These are phyloP conservation scores for Parapristionchus giblindavisi DNA, from an alignment of 2,888 invertebrate genomes.

Conservation along the genomic window DNA sequence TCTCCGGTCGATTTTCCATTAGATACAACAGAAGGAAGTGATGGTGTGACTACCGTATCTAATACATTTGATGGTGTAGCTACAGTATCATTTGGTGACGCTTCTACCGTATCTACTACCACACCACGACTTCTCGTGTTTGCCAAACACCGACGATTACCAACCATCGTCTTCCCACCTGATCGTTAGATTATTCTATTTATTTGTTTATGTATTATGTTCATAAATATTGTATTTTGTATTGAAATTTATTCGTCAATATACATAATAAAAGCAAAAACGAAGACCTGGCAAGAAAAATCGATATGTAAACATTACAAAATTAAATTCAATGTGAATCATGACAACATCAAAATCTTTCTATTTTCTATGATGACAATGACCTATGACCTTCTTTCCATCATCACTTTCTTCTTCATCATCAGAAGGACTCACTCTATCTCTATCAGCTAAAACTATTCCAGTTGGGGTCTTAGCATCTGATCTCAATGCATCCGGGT, in stretches of 20 bases:
- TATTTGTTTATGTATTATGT: neutral
- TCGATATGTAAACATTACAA: no score
- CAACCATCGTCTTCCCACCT: neutral
- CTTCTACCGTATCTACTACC: neutral
- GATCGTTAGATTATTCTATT: neutral
- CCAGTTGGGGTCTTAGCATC: slow-evolving; percentile 57
- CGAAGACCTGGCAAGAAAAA: no score
- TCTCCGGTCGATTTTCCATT: no score
- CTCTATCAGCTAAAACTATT: slow-evolving; percentile 43
- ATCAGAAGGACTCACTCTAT: neutral
- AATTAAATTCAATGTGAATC: neutral
- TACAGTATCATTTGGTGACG: no score
- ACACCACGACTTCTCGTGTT: slow-evolving; percentile 7
- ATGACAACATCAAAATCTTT: neutral
- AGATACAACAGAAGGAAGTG: no score
- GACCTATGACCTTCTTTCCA: neutral
- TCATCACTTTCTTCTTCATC: neutral
- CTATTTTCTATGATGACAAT: neutral
- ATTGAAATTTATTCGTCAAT: no score
- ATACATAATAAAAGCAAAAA: no score
- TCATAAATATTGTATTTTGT: neutral
- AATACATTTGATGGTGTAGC: no score
- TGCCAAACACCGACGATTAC: slow-evolving; percentile 2
- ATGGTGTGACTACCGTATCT: no score
- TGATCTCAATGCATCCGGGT: slow-evolving; percentile 66